A percentile compares a stretch with the other conserved stretches of the same genome.
These are phyloP conservation scores for Oenanthe melanoleuca DNA, from an alignment of 2,113 vertebrate genomes.

Conservation along the genomic window DNA sequence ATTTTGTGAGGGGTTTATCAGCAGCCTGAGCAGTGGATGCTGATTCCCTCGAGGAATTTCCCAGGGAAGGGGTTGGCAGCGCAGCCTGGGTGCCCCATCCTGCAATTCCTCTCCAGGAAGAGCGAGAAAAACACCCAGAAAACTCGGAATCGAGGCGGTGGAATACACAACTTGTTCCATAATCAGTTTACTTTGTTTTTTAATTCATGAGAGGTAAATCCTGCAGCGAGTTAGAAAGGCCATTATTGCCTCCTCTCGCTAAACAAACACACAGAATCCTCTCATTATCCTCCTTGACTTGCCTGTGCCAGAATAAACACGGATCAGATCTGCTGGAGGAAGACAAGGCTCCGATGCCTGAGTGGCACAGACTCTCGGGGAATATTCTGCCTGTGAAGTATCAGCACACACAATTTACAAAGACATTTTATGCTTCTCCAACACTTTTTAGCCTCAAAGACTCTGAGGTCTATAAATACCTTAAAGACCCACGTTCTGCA, in stretches of 20 bases:
- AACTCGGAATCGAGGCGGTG: accelerated
- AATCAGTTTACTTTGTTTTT: constrained; percentile 60
- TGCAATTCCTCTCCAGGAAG: background rate
- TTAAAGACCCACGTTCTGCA: background rate
- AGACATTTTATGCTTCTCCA: constrained; percentile 52
- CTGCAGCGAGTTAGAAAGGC: constrained; percentile 41
- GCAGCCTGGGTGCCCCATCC: background rate
- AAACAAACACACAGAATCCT: constrained; percentile 52
- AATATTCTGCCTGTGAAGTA: background rate
- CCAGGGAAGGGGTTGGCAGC: background rate
- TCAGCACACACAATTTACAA: constrained; percentile 13
- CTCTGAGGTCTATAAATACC: constrained; percentile 48
- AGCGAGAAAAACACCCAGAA: background rate
- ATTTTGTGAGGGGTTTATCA: accelerated
- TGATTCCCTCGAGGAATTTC: background rate
- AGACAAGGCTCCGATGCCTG: background rate
- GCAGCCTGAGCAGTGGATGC: accelerated
- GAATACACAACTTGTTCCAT: background rate
- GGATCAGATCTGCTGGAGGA: constrained; percentile 12
- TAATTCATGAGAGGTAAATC: constrained; percentile 61
- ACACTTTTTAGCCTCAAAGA: constrained; percentile 54
- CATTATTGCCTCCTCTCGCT: constrained; percentile 36
- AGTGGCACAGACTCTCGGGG: background rate
- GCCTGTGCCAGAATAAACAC: constrained; percentile 21
- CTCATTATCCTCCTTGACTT: constrained; percentile 57